Conservation (phyloP, 2,888 invertebrate genomes). For the Hyppa rectilinea region DNA sequence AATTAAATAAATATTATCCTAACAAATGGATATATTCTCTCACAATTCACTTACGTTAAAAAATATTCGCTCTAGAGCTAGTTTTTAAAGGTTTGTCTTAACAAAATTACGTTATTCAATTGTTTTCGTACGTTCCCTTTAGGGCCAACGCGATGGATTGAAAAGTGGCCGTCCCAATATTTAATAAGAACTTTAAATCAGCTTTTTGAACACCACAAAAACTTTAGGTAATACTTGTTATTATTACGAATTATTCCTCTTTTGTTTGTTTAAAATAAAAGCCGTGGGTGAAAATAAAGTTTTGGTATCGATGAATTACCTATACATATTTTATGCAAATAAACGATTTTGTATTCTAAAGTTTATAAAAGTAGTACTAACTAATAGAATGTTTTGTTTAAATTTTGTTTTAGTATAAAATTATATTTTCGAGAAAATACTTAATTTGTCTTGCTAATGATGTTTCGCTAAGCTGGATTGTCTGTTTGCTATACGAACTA, state of each 20-base stretch:
- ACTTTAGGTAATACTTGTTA: conserved; percentile 6
- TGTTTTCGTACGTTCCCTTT: conserved; percentile 21
- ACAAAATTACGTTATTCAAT: conserved; percentile 11
- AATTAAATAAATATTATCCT: not conserved
- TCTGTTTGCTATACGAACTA: too few species aligned
- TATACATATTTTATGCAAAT: not conserved
- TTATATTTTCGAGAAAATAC: not conserved
- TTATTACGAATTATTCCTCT: conserved; percentile 14
- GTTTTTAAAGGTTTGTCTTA: conserved; percentile 16
- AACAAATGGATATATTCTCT: not conserved
- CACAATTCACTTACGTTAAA: not conserved
- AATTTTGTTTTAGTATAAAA: not conserved
- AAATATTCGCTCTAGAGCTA: not conserved
- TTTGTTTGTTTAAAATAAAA: conserved; percentile 11
- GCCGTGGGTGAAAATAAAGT: not conserved
- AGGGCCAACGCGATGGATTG: not conserved
- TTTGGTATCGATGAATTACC: not conserved
- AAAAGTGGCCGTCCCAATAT: conserved; percentile 16
- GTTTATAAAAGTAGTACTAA: not conserved
- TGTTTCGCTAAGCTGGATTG: too few species aligned
- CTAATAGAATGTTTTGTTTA: not conserved
- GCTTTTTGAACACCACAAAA: conserved; percentile 14
- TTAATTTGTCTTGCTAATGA: too few species aligned
- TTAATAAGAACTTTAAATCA: conserved; percentile 15
- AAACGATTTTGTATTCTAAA: not conserved